Conservation (phyloP, 2,113 vertebrate genomes). For the Centropristis striata region DNA sequence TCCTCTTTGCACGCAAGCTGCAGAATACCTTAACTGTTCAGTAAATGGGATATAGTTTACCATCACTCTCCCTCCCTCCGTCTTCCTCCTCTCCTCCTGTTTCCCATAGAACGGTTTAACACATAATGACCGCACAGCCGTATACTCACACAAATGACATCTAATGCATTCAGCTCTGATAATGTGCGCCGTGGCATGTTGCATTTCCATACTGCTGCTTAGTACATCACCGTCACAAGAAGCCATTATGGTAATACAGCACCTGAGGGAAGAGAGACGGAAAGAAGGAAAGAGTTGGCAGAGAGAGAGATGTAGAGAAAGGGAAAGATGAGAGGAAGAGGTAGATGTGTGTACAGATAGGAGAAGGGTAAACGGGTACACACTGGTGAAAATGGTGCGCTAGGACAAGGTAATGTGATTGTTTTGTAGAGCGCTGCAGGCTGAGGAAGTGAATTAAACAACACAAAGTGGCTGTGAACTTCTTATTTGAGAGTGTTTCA, state of each 20-base stretch:
- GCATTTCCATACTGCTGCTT: slow-evolving; percentile 83
- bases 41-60: slow-evolving; percentile 56
- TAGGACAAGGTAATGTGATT: slow-evolving; percentile 36
- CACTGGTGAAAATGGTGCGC: slow-evolving; percentile 29
- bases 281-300: slow-evolving; percentile 63
- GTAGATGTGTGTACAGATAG: slow-evolving; percentile 34
- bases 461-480: no score
- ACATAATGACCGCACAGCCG: slow-evolving; percentile 78
- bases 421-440: slow-evolving; percentile 25
- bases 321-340: slow-evolving; percentile 26
- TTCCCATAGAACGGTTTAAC: slow-evolving; percentile 80
- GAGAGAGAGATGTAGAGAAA: slow-evolving; percentile 59
- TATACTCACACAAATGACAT: slow-evolving; percentile 80
- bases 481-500: neutral
- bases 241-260: slow-evolving; percentile 87
- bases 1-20: slow-evolving; percentile 48
- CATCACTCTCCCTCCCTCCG: slow-evolving; percentile 43
- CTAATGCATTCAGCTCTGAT: slow-evolving; percentile 83
- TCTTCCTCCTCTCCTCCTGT: slow-evolving; percentile 52
- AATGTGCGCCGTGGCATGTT: slow-evolving; percentile 81
- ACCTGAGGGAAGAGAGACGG: slow-evolving; percentile 83
- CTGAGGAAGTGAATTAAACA: neutral
- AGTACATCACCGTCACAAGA: slow-evolving; percentile 82
- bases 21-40: slow-evolving; percentile 39
- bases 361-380: slow-evolving; percentile 50